Evolutionary conservation across 92 coral and sea anemone species (phyloP).

Genomic region (Palythoa grandis): DNA sequence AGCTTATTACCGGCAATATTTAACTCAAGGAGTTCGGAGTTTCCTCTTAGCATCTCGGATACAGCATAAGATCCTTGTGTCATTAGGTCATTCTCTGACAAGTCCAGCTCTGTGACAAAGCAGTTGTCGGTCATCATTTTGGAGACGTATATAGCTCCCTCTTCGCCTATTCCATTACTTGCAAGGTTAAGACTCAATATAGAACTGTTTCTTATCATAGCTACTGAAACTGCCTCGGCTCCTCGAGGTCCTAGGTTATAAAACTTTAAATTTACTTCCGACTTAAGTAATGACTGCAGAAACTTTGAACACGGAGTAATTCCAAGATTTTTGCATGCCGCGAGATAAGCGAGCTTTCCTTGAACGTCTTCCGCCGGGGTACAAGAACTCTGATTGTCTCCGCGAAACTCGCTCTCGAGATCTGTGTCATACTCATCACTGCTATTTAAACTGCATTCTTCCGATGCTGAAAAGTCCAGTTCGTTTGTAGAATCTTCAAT

Average conservation of each 20-base stretch:
- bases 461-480: slow-evolving; percentile 34
- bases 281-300: slow-evolving; percentile 72
- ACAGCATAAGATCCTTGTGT: slow-evolving; percentile 97
- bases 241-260: slow-evolving; percentile 90
- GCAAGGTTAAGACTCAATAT: slow-evolving; percentile 74
- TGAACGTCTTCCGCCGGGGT: slow-evolving; percentile 53
- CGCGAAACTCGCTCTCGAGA: slow-evolving; percentile 63
- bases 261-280: slow-evolving; percentile 78
- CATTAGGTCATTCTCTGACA: slow-evolving; percentile 84
- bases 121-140: slow-evolving; percentile 95
- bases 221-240: slow-evolving; percentile 93
- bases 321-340: slow-evolving; percentile 78
- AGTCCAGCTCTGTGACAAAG: slow-evolving; percentile 87
- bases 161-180: slow-evolving; percentile 80
- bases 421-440: slow-evolving; percentile 97
- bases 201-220: slow-evolving; percentile 78
- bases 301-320: slow-evolving; percentile 90
- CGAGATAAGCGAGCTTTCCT: slow-evolving; percentile 70
- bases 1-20: slow-evolving; percentile 81
- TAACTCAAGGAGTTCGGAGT: slow-evolving; percentile 82
- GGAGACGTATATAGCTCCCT: slow-evolving; percentile 91
- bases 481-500: slow-evolving; percentile 38
- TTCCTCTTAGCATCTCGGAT: slow-evolving; percentile 87
- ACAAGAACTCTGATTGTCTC: slow-evolving; percentile 7
- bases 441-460: slow-evolving; percentile 45